phyloP scores from a whole-genome alignment of 2,113 vertebrate genomes.

The Myocastor coypus region DNA sequence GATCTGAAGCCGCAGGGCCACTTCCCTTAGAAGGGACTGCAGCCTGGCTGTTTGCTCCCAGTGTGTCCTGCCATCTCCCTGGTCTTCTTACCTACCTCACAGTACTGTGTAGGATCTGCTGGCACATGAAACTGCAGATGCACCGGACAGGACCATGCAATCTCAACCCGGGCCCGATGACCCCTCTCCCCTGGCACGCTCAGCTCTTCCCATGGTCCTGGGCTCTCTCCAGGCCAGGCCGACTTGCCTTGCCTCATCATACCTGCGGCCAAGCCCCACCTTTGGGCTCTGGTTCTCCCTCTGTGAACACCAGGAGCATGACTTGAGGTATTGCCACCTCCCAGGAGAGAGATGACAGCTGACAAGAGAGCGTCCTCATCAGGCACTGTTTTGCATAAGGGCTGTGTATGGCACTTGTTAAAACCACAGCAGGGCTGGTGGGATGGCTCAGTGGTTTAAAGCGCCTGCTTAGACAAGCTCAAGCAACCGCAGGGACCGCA shows the following conservation, averaged over 20 bases:
- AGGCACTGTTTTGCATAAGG: not conserved
- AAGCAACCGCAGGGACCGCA: no score
- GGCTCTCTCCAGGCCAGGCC: not conserved
- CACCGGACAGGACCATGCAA: not conserved
- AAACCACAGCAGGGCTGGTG: no score
- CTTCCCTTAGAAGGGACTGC: not conserved
- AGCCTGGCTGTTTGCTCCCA: not conserved
- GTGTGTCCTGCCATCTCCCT: not conserved
- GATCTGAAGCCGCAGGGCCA: not conserved
- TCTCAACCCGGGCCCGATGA: not conserved
- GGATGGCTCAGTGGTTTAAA: no score
- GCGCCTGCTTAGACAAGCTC: no score
- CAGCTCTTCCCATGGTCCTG: not conserved
- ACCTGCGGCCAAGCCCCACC: not conserved
- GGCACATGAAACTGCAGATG: rapidly evolving
- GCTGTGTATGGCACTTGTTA: rapidly evolving
- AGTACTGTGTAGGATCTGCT: not conserved
- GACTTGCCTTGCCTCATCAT: not conserved
- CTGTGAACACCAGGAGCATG: not conserved
- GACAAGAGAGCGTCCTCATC: not conserved
- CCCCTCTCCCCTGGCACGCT: not conserved
- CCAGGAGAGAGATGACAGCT: not conserved
- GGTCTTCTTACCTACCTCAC: no score
- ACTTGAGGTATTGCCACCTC: not conserved
- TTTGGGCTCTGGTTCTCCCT: not conserved